Percentiles rank a stretch among this genome's conserved stretches.
These are phyloP conservation scores for Chloroceryle amazona DNA, from an alignment of 2,797 vertebrate species.

Conservation along the genomic window DNA sequence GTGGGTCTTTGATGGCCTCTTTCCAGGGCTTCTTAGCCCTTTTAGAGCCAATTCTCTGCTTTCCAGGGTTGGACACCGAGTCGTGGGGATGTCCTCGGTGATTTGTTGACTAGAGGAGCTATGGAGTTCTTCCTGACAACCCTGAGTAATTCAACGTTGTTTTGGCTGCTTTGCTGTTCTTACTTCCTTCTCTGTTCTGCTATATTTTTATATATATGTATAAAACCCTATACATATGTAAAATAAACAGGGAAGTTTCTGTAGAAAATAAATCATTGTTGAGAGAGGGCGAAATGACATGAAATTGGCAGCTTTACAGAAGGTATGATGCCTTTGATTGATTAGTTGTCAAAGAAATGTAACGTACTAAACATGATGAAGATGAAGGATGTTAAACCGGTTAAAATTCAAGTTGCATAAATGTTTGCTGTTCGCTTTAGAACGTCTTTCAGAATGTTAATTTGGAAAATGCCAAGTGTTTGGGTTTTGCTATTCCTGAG, in stretches of 20 bases:
- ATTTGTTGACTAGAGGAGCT: background rate
- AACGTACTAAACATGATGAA: conserved; percentile 69
- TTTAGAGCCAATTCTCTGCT: conserved; percentile 8
- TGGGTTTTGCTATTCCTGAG: conserved; percentile 38
- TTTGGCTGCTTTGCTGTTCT: background rate
- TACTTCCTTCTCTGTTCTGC: background rate
- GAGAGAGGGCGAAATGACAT: conserved; percentile 63
- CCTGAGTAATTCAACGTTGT: background rate
- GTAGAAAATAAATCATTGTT: conserved; percentile 68
- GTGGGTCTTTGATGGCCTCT: background rate
- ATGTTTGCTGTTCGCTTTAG: conserved; percentile 47
- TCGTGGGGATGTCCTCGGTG: background rate
- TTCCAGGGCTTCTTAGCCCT: conserved; percentile 5
- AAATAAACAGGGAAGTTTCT: conserved; percentile 72
- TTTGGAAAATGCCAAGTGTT: conserved; percentile 51
- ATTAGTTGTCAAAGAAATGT: conserved; percentile 79
- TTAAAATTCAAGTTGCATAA: conserved; percentile 70
- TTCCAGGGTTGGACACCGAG: background rate
- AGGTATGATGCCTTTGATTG: conserved; percentile 76
- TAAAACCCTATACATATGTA: background rate
- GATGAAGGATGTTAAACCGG: conserved; percentile 69
- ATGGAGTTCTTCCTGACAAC: background rate
- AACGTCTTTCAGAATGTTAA: conserved; percentile 54
- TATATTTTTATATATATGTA: background rate
- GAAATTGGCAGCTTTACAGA: conserved; percentile 76